Base-by-base conservation (phyloP, 2,113 vertebrate genomes). In the Conger conger region DNA sequence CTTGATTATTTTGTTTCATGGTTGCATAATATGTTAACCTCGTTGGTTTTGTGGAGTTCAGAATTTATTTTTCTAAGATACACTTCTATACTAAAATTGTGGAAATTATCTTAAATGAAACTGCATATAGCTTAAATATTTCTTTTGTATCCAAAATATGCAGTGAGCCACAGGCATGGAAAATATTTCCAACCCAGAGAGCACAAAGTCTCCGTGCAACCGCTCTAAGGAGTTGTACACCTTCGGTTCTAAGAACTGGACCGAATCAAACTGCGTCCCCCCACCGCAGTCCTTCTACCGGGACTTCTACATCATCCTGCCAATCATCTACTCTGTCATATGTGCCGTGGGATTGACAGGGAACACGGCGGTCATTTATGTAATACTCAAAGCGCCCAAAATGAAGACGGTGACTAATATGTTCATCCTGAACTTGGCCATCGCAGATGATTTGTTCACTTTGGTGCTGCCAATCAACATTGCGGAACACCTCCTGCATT, bases 371-470 rank as follows among this genome's bases (percentile, higher is more conserved):
- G 93, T 96, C 87, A 95, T 95, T 89, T 95, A 92, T 0, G 94
- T 96, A 82, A 94, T 95, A 86, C 91, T 95, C 38, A 95, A 93
- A 85, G 94, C 92, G 0, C 95, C 96, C 60, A 95, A 93, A 88
- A 95, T 95, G 95, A 95, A 94, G 88, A 95, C 94, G 0, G 94
- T 95, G 50, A 96, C 95, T 40, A 94, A 96, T 8, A 93, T 96
- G 90, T 96, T 96, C 60, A 89, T 89, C 33, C 83, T 89, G 16
- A 89, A 89, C 83, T 37, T 89, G 50, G 88, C 88, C 15, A 89
- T 96, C 0, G 93, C 95, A 0, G 92, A 96, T 0, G 94, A 94
- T 82, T 87, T 96, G 81, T 97, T 95, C 83, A 91, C 93, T 0
- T 89, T 96, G 0, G 95, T 95, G 23, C 78, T 95, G 83, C 95